Evolutionary conservation across 1,140 invertebrate genomes (phyloP).

Genomic region (Antheraea mylitta): DNA sequence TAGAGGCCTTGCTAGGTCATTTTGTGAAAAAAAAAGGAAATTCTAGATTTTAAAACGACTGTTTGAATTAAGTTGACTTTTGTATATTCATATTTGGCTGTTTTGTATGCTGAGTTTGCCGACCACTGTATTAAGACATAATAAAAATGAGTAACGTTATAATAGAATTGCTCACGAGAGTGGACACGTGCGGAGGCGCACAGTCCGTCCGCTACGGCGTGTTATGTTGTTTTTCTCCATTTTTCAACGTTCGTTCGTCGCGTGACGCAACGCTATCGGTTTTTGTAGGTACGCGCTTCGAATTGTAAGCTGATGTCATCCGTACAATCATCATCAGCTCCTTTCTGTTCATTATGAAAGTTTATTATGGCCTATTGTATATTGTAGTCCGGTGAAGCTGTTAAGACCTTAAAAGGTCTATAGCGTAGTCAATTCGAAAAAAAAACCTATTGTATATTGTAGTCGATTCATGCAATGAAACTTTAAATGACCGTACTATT

Average conservation of each 20-base stretch:
- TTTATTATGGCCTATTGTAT: neutral
- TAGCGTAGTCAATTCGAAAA: too few species aligned
- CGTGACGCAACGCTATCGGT: constrained; percentile 35
- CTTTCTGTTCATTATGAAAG: constrained; percentile 19
- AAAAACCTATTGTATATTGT: too few species aligned
- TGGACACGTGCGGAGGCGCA: constrained; percentile 37
- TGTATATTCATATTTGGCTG: too few species aligned
- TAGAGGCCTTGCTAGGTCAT: too few species aligned
- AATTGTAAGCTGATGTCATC: constrained; percentile 54
- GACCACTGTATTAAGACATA: neutral
- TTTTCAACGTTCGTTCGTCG: constrained; percentile 17
- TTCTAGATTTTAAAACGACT: too few species aligned
- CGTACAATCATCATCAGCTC: constrained; percentile 27
- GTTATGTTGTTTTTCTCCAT: constrained; percentile 29
- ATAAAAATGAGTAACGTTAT: neutral
- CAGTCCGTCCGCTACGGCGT: constrained; percentile 16
- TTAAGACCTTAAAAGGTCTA: too few species aligned
- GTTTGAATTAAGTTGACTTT: too few species aligned
- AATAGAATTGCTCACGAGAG: constrained; percentile 27
- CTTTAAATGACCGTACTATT: too few species aligned
- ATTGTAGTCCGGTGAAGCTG: too few species aligned
- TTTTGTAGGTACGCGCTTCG: constrained; percentile 34
- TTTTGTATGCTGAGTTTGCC: too few species aligned
- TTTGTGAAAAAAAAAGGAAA: too few species aligned
- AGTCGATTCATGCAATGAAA: too few species aligned